phyloP scores from a whole-genome alignment of 2,888 invertebrate species.

The Drepanosiphum platanoidis region DNA sequence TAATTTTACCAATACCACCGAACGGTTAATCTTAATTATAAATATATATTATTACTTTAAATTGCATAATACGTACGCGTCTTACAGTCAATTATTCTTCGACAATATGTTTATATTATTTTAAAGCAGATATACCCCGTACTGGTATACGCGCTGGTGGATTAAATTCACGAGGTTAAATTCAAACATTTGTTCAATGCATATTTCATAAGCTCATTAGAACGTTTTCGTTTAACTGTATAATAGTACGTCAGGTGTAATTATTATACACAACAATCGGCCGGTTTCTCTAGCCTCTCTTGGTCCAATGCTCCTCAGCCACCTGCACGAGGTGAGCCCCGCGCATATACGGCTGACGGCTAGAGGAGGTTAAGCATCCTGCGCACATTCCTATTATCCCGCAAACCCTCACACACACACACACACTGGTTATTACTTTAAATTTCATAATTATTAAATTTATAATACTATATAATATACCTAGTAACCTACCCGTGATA shows the following conservation, averaged over 20 bases:
- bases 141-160: not conserved
- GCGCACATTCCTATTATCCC: not conserved
- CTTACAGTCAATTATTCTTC: not conserved
- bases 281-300: conserved; percentile 54
- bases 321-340: conserved; percentile 58
- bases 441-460: not conserved
- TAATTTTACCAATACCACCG: not conserved
- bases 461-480: too few relatives aligned
- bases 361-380: conserved; percentile 39
- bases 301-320: conserved; percentile 53
- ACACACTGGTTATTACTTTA: not conserved
- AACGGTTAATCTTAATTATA: too few relatives aligned
- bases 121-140: not conserved
- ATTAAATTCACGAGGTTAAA: conserved; percentile 26
- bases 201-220: conserved; percentile 49
- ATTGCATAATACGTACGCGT: too few relatives aligned
- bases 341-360: conserved; percentile 43
- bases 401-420: not conserved
- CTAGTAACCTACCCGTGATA: too few relatives aligned
- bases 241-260: conserved; percentile 16
- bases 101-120: not conserved
- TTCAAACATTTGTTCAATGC: conserved; percentile 26
- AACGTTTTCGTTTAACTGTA: conserved; percentile 31
- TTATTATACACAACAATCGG: conserved; percentile 23
- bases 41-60: too few relatives aligned